Evolutionary conservation across 2,113 vertebrate genomes (phyloP), one percentile per base, ranked within the genome.

Genomic region (Vicugna pacos): DNA sequence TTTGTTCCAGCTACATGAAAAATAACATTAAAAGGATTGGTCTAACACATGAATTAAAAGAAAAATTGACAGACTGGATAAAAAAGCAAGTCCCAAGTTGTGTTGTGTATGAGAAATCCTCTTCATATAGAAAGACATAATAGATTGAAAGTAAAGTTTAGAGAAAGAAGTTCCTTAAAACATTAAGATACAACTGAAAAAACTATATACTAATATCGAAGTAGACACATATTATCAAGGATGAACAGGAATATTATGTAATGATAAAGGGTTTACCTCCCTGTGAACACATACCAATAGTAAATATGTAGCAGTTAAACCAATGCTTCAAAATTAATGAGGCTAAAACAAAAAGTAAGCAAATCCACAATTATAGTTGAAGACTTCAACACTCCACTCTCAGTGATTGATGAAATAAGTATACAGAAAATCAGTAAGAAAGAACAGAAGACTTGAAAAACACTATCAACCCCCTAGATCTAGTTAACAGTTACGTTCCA

Each of bases 31-130:
- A 54, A 90, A 85, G 42, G 11, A 52, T 54, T 60, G 14, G 20
- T 60, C 90, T 96, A 84, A 93, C 42, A 93, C 30, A 60, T 35
- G 30, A 89, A 50, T 42, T 83, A 62, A 82, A 84, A 56, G 38
- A 64, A 11, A 52, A 22, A 92, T 16, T 54, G 19, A 2, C 17
- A 92, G 50, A 82, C 4, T 67, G 28, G 30, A 48, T 38, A 77
- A 89, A 69, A 85, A 91, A 35, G 8, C 28, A 93, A 89, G 38
- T 62, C 26, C 26, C 38, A 83, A 73, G 38, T 48, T 54, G 19
- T 11, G n/a, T 7, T 70, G 9, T 22, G 14, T 58, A 46, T 1
- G 48, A 52, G 19, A 93, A 93, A 54, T 22, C 8, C 32, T 75
- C 52, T 69, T 89, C 35, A 77, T 54, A 93, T 52, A 82, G 28